Evolutionary conservation across 2,888 invertebrate species (phyloP).

Genomic region (Mesochorus sp.): DNA sequence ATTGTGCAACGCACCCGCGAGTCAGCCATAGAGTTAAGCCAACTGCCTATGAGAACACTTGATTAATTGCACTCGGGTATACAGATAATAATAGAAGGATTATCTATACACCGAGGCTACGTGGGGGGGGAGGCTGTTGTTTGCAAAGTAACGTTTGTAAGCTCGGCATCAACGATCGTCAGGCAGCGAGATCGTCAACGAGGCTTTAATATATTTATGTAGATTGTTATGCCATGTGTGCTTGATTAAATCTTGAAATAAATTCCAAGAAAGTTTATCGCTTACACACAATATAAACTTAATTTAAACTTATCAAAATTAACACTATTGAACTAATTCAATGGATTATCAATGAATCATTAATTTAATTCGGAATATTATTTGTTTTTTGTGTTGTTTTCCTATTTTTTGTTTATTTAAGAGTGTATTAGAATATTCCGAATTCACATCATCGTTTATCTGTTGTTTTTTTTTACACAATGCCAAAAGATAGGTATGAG

Average conservation of each 20-base stretch:
- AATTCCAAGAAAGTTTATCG: too few relatives aligned
- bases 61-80: slow-evolving; percentile 52
- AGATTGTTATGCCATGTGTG: not conserved
- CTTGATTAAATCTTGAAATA: not conserved
- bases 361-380: too few relatives aligned
- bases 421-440: not conserved
- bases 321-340: too few relatives aligned
- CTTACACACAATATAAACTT: too few relatives aligned
- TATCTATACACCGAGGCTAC: slow-evolving; percentile 28
- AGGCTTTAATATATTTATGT: not conserved
- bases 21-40: not conserved
- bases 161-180: slow-evolving; percentile 11
- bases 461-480: not conserved
- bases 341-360: too few relatives aligned
- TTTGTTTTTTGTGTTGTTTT: too few relatives aligned
- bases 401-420: too few relatives aligned
- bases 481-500: slow-evolving; percentile 31
- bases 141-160: slow-evolving; percentile 27
- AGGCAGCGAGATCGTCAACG: too few relatives aligned
- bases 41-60: slow-evolving; percentile 12
- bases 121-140: slow-evolving; percentile 1
- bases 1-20: slow-evolving; percentile 5
- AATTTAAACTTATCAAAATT: too few relatives aligned
- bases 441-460: not conserved
- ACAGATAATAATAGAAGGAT: too few relatives aligned